Evolutionary conservation across 2,113 vertebrate genomes (phyloP).

Genomic region (Cinclus cinclus): DNA sequence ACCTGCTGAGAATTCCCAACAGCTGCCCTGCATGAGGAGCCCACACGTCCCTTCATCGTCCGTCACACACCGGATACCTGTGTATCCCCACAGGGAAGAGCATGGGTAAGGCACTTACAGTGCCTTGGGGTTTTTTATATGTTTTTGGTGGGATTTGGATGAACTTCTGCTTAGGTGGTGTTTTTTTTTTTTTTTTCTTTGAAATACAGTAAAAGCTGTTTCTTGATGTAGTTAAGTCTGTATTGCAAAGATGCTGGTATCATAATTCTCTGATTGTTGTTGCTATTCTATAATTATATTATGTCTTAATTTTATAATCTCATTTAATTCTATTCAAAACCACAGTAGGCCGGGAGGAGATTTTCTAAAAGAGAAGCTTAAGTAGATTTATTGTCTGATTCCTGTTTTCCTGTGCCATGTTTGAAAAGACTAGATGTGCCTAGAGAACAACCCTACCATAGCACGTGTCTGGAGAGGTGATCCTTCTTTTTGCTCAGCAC

Average conservation of each 20-base stretch:
- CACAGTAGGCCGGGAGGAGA: background rate
- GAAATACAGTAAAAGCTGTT: background rate
- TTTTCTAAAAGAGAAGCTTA: background rate
- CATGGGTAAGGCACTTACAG: slow-evolving; percentile 80
- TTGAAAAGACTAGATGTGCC: background rate
- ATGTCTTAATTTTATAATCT: background rate
- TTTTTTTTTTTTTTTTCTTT: background rate
- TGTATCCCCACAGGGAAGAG: slow-evolving; percentile 94
- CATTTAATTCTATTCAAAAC: background rate
- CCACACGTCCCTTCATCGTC: slow-evolving; percentile 83
- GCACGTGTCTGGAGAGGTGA: background rate
- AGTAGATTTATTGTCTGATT: background rate
- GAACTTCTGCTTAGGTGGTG: background rate
- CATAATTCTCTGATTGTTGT: background rate
- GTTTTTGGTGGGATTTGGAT: background rate
- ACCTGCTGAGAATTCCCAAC: slow-evolving; percentile 86
- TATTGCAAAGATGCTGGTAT: background rate
- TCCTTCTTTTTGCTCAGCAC: background rate
- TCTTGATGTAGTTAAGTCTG: background rate
- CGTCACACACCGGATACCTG: slow-evolving; percentile 89
- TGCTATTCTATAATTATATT: background rate
- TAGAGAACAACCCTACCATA: background rate
- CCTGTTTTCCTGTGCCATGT: background rate
- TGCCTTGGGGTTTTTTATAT: background rate
- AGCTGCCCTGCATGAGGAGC: slow-evolving; percentile 92